Evolutionary conservation across 30 jellyfish, hydroid and myxozoan species (phyloP), one percentile per base, ranked within the genome.

Genomic region (Aurelia coerulea): DNA sequence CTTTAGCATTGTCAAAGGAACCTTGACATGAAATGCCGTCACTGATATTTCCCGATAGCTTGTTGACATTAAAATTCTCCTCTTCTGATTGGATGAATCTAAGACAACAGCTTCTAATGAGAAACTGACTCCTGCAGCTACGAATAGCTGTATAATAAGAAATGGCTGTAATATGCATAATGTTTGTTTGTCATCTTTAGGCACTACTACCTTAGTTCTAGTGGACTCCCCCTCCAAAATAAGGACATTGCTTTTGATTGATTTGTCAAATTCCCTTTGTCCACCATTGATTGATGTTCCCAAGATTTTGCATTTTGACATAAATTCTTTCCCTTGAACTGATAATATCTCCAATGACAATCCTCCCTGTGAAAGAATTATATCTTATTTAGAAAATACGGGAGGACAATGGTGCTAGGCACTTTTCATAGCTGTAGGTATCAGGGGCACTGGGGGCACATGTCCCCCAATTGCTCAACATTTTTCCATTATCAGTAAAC

Each of bases 181-280:
- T 12, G 87, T 56, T 29, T 71, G 91, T 62, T 94, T 94, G 35
- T 81, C 87, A 68, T 89, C 90, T 79, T 94, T 94, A 14, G 99
- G 99, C n/a, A 83, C 66, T 10, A 78, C 62, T 13, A 94, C 56
- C 56, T 88, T 89, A 14, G 99, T 58, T 42, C 89, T 42, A 7
- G 97, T 82, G 5, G 99, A 79, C 60, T 94, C 99, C 34, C 99
- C 99, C 72, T 94, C 97, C 49, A 89, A 60, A 11, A 67, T 32
- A 18, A 94, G 67, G 37, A 89, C 81, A 75, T 73, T 63, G 42
- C 97, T 80, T 65, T 91, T 88, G 70, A 94, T 66, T 13, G 82
- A 69, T 49, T 94, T 94, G 69, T 89, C 95, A 68, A 88, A 94
- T 23, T 88, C 97, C 42, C 90, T 94, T 35, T 73, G 82, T 1